Percentiles rank a stretch among this genome's conserved stretches.
These are phyloP conservation scores for Acanthosepion esculentum DNA, from an alignment of 2,888 invertebrate genomes.

Conservation along the genomic window DNA sequence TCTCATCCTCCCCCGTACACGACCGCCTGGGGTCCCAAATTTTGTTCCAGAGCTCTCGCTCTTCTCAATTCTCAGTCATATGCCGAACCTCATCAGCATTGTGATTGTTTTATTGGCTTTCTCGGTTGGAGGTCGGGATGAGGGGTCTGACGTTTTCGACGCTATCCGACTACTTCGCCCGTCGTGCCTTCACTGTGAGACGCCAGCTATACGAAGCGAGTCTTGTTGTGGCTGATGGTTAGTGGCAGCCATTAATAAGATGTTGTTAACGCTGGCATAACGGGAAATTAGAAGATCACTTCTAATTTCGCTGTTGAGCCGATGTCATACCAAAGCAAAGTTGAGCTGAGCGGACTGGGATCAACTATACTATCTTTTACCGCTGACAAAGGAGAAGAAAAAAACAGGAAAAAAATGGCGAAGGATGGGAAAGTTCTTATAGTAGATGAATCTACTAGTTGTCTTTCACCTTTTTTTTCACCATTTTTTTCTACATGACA, in stretches of 20 bases:
- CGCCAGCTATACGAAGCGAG: neutral
- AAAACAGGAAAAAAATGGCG: neutral
- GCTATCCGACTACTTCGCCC: neutral
- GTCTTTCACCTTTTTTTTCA: no score
- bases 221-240: neutral
- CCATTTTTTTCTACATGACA: no score
- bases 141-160: neutral
- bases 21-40: neutral
- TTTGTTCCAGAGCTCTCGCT: neutral
- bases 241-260: neutral
- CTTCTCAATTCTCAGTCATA: neutral
- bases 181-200: neutral
- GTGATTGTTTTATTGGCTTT: neutral
- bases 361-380: neutral
- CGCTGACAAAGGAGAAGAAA: neutral
- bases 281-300: slow-evolving; percentile 14
- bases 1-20: neutral
- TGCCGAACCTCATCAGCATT: neutral
- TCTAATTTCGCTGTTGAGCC: slow-evolving; percentile 33
- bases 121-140: neutral
- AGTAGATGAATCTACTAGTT: no score
- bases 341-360: neutral
- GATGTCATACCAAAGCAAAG: neutral
- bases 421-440: no score
- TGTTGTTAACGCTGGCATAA: neutral